Evolutionary conservation across 2,113 vertebrate species (phyloP).

Genomic region (Enhydra lutris): DNA sequence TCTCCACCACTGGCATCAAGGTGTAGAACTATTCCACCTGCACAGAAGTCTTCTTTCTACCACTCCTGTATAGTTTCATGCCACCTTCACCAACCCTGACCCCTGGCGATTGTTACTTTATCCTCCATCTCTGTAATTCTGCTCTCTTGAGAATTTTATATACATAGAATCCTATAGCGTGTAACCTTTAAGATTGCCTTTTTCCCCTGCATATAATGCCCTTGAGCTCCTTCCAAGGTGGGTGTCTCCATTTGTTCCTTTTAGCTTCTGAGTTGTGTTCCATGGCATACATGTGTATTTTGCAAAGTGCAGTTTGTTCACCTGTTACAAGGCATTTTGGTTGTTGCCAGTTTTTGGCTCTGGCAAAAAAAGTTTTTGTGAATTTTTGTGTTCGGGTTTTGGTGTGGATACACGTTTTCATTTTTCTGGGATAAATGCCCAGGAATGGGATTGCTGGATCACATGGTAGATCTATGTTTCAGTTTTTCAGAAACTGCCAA

Average conservation of each 20-base stretch:
- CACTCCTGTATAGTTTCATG: not conserved
- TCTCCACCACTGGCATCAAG: not conserved
- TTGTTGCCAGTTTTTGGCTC: not conserved
- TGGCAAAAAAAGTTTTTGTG: not conserved
- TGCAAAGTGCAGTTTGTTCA: not conserved
- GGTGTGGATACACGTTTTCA: not conserved
- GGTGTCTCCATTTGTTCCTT: not conserved
- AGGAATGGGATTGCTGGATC: not conserved
- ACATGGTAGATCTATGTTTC: not conserved
- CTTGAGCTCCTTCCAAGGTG: not conserved
- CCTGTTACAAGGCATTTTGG: not conserved
- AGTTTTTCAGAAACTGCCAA: not conserved
- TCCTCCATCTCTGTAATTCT: not conserved
- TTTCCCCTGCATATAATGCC: not conserved
- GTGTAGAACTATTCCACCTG: not conserved
- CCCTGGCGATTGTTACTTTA: not conserved
- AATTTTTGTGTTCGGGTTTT: not conserved
- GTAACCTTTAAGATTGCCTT: not conserved
- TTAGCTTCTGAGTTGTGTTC: not conserved
- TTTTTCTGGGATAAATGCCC: not conserved
- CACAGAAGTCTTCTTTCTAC: not conserved
- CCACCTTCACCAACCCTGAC: not conserved
- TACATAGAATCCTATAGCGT: not conserved
- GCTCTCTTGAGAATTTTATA: not conserved
- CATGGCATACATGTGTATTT: not conserved